phyloP scores from a whole-genome alignment of 1,140 invertebrate genomes.

The Phthorimaea operculella region DNA sequence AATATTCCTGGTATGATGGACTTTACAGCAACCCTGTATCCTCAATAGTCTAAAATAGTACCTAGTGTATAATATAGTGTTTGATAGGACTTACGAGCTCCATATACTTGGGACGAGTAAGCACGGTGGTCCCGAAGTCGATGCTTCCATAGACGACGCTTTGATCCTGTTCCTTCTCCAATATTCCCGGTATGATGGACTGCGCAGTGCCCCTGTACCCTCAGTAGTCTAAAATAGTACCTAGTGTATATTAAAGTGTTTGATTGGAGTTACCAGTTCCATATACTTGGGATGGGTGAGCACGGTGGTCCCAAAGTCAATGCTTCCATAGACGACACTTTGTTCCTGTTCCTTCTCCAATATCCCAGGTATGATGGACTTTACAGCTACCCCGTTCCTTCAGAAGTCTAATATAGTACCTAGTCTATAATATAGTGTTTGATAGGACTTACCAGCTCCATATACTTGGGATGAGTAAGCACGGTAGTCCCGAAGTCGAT shows the following conservation, averaged over 20 bases:
- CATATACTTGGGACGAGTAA: conserved; percentile 94
- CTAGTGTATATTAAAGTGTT: no score
- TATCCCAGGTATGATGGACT: conserved; percentile 99
- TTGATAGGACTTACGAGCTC: conserved; percentile 75
- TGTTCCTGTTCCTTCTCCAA: conserved; percentile 99
- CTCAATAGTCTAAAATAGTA: conserved; percentile 88
- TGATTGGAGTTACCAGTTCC: conserved; percentile 84
- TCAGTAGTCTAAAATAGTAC: no score
- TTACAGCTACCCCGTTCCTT: conserved; percentile 97
- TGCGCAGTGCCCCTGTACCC: no score
- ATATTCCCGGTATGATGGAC: conserved; percentile 81
- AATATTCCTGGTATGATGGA: conserved; percentile 99
- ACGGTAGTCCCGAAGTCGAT: conserved; percentile 99
- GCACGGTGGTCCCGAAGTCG: conserved; percentile 98
- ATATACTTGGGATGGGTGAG: conserved; percentile 95
- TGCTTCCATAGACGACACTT: conserved; percentile 98
- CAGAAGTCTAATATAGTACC: conserved; percentile 99
- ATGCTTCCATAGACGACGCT: conserved; percentile 99
- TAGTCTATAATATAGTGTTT: no score
- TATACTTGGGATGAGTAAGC: conserved; percentile 92
- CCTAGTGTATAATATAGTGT: no score
- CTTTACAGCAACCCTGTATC: conserved; percentile 98
- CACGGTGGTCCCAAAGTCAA: conserved; percentile 98
- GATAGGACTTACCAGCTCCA: conserved; percentile 86
- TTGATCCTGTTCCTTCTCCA: conserved; percentile 99